These are phyloP conservation scores for Tenthredo distinguenda DNA, from an alignment of 2,888 invertebrate genomes.

Conservation along the genomic window DNA sequence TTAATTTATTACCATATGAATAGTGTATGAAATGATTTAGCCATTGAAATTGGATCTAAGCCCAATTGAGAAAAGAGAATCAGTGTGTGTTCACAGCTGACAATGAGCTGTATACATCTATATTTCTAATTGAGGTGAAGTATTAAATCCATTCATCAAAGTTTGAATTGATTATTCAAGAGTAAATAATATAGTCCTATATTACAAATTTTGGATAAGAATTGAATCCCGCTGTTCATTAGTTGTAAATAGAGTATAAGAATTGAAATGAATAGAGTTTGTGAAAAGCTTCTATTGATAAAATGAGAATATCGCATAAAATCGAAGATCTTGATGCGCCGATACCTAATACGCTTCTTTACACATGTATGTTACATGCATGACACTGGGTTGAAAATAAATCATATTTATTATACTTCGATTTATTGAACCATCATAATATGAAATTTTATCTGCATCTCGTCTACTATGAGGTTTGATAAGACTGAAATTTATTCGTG, in stretches of 20 bases:
- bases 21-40: not conserved
- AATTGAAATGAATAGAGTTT: not conserved
- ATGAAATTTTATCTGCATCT: not conserved
- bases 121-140: not conserved
- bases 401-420: conserved; percentile 18
- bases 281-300: not conserved
- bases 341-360: not conserved
- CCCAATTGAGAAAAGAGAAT: not conserved
- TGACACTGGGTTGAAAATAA: not conserved
- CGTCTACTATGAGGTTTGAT: not conserved
- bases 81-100: not conserved
- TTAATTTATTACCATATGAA: not conserved
- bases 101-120: not conserved
- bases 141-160: not conserved
- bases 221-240: not conserved
- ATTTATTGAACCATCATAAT: not conserved
- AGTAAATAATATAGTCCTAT: not conserved
- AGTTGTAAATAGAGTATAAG: conserved; percentile 26
- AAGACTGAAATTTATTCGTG: not conserved
- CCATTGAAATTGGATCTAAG: not conserved
- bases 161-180: not conserved
- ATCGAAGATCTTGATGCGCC: not conserved
- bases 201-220: not conserved
- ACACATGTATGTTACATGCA: not conserved
- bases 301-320: not conserved